Conservation (phyloP, 2,797 vertebrate species). For the Rhabdomys pumilio region DNA sequence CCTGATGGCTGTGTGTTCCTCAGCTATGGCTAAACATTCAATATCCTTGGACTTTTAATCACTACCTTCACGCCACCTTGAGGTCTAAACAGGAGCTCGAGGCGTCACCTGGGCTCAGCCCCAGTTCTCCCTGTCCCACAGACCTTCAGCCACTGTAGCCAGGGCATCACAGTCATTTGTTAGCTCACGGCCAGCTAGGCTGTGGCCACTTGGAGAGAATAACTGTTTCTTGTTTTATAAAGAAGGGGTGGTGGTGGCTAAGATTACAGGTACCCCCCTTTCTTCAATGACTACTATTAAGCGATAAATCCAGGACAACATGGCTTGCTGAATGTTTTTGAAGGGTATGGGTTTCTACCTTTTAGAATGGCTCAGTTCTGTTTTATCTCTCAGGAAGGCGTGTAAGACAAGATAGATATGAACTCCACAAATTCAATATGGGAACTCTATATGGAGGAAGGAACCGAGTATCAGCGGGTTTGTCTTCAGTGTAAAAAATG, state of each 20-base stretch:
- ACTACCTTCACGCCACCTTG: background rate
- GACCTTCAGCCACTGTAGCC: background rate
- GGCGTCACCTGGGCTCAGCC: background rate
- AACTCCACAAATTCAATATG: background rate
- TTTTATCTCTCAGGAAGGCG: background rate
- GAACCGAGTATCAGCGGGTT: background rate
- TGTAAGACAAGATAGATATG: background rate
- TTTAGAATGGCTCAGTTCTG: conserved; percentile 30
- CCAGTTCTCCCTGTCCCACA: background rate
- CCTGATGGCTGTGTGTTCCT: background rate
- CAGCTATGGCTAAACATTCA: background rate
- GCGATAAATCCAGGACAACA: background rate
- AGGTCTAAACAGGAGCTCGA: background rate
- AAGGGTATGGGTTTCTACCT: conserved; percentile 22
- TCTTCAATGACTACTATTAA: background rate
- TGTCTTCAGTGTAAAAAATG: conserved; percentile 12
- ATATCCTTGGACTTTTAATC: background rate
- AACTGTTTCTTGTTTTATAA: conserved; percentile 13
- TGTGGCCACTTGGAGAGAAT: background rate
- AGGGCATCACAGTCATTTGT: background rate
- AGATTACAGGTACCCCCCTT: background rate
- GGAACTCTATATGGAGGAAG: background rate
- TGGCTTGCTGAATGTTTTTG: background rate
- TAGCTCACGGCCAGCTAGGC: background rate
- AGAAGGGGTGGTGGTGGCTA: background rate